Percentiles rank a stretch among this genome's conserved stretches.
Evolutionary conservation across 2,113 vertebrate genomes (phyloP).

Genomic region (Antechinus flavipes): DNA sequence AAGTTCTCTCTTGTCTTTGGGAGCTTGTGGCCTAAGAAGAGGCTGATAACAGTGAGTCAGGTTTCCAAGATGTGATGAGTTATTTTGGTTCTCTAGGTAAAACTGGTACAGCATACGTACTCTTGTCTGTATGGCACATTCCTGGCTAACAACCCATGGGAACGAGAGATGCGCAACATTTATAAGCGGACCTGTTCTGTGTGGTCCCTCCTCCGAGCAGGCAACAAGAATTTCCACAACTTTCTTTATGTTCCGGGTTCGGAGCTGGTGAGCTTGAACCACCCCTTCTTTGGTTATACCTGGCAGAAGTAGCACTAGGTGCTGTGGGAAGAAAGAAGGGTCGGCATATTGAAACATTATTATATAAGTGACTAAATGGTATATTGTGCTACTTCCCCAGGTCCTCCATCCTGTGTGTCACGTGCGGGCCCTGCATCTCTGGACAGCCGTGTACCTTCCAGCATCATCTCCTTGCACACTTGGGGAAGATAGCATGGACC

Average conservation of each 20-base stretch:
- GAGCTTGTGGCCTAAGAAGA: background rate
- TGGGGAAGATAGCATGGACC: constrained; percentile 94
- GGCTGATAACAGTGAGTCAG: background rate
- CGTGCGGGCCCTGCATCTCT: constrained; percentile 95
- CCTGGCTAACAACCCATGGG: constrained; percentile 95
- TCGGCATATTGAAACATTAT: background rate
- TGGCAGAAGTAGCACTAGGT: background rate
- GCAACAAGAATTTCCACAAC: constrained; percentile 99
- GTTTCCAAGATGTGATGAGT: background rate
- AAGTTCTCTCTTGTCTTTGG: background rate
- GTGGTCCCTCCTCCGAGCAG: constrained; percentile 95
- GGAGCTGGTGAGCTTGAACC: constrained; percentile 89
- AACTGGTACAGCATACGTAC: constrained; percentile 98
- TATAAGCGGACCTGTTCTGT: constrained; percentile 96
- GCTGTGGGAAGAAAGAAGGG: constrained; percentile 14
- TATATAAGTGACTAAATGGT: background rate
- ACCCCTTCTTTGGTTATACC: background rate
- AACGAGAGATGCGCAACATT: constrained; percentile 94
- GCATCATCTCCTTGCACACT: constrained; percentile 95
- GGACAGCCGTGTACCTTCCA: constrained; percentile 98
- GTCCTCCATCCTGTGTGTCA: constrained; percentile 98
- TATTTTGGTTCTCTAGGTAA: constrained; percentile 87
- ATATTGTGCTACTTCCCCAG: constrained; percentile 77
- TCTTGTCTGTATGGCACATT: constrained; percentile 99
- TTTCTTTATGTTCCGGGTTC: constrained; percentile 96